Percentiles rank a stretch among this genome's conserved stretches.
Evolutionary conservation across 2,888 invertebrate species (phyloP).

Genomic region (Ophion ventricosus): DNA sequence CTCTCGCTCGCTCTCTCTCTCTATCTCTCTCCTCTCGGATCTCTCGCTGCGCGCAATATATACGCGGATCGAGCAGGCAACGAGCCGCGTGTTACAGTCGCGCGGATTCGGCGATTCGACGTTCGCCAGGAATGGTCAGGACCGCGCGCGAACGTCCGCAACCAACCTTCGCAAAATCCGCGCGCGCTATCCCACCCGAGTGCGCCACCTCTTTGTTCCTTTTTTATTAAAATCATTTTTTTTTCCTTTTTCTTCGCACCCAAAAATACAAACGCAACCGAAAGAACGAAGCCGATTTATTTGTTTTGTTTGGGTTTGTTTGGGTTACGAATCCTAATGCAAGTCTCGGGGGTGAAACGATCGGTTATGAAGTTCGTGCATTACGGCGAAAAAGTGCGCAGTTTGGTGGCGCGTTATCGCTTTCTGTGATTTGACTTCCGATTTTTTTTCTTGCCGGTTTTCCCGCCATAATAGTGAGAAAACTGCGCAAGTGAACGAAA

Average conservation of each 20-base stretch:
- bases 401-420: neutral
- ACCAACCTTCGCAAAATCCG: neutral
- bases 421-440: neutral
- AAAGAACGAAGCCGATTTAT: neutral
- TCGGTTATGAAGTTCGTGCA: neutral
- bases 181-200: no score
- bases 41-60: constrained; percentile 19
- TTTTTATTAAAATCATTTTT: neutral
- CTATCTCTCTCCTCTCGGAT: constrained; percentile 63
- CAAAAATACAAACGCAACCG: neutral
- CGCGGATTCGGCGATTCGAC: constrained; percentile 69
- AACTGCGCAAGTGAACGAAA: neutral
- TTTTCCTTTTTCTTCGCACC: neutral
- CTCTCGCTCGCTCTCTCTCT: constrained; percentile 6
- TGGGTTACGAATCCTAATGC: neutral
- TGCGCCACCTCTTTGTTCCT: neutral
- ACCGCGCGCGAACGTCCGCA: constrained; percentile 20
- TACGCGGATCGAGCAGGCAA: constrained; percentile 68
- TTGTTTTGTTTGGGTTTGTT: neutral
- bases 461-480: neutral
- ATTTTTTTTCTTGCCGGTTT: neutral
- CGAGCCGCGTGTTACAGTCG: constrained; percentile 69
- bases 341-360: neutral
- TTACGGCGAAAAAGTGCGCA: neutral
- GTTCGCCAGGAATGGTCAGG: constrained; percentile 65